Percentiles rank a stretch among this genome's conserved stretches.
phyloP scores from a whole-genome alignment of 2,888 invertebrate genomes.

The Sceliomorpha sp. region DNA sequence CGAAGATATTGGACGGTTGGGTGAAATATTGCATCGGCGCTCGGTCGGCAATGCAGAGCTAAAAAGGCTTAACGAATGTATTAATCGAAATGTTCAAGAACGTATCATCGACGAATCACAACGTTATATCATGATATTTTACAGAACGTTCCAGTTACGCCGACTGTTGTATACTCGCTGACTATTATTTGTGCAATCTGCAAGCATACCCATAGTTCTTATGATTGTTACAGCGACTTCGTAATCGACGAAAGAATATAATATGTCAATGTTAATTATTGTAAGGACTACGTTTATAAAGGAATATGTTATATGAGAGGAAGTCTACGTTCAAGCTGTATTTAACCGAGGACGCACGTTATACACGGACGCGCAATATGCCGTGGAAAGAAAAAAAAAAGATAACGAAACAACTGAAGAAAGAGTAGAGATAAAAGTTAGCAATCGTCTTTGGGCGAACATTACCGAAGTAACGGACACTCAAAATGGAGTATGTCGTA shows the following conservation, averaged over 20 bases:
- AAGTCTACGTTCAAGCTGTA: constrained; percentile 9
- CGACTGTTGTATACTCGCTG: no score
- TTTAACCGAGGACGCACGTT: constrained; percentile 37
- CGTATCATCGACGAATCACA: constrained; percentile 40
- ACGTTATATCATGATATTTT: constrained; percentile 23
- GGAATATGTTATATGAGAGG: neutral
- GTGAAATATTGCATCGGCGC: neutral
- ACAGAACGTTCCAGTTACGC: no score
- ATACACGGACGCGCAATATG: constrained; percentile 34
- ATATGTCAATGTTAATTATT: constrained; percentile 19
- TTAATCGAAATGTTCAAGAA: constrained; percentile 16
- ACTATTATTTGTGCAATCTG: no score
- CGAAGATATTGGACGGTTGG: neutral
- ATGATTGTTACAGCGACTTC: constrained; percentile 1
- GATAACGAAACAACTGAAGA: no score
- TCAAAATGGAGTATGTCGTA: constrained; percentile 41
- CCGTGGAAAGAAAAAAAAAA: constrained; percentile 21
- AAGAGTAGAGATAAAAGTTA: constrained; percentile 33
- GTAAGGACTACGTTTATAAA: constrained; percentile 4
- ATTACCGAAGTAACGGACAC: constrained; percentile 32
- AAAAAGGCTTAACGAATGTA: constrained; percentile 19
- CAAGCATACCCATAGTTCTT: no score
- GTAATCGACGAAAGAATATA: constrained; percentile 10
- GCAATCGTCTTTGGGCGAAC: constrained; percentile 35
- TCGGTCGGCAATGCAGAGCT: neutral